A percentile compares a stretch with the other conserved stretches of the same genome.
phyloP scores from a whole-genome alignment of 37 sponge, comb jelly and placozoan species.

The Hormiphora californensis region DNA sequence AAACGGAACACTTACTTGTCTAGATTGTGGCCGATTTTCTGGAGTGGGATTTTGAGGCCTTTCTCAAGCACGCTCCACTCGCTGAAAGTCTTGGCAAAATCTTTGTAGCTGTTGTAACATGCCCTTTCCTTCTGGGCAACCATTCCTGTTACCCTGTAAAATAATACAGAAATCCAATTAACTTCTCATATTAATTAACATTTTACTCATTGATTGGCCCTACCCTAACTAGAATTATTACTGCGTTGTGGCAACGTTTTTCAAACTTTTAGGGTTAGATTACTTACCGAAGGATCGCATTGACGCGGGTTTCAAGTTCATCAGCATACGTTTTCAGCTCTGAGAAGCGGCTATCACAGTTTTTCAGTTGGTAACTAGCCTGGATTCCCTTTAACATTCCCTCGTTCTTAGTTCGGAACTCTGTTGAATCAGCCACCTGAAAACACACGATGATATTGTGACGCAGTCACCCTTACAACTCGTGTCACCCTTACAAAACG shows the following conservation, averaged over 20 bases:
- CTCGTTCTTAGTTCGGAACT: constrained; percentile 43
- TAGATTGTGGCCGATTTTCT: constrained; percentile 40
- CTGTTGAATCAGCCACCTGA: constrained; percentile 43
- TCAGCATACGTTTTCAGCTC: constrained; percentile 40
- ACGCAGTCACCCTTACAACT: too few relatives aligned
- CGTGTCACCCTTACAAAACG: too few relatives aligned
- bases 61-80: constrained; percentile 25
- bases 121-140: neutral
- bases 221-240: too few relatives aligned
- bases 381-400: neutral
- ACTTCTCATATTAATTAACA: too few relatives aligned
- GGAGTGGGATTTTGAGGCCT: neutral
- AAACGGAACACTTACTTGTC: constrained; percentile 13
- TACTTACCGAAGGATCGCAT: too few relatives aligned
- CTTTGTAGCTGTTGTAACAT: constrained; percentile 4
- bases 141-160: constrained; percentile 30
- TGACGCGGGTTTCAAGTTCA: neutral
- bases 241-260: too few relatives aligned
- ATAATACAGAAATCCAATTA: too few relatives aligned
- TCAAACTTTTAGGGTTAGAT: too few relatives aligned
- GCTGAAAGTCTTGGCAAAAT: constrained; percentile 24
- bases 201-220: too few relatives aligned
- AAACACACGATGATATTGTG: too few relatives aligned
- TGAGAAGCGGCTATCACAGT: constrained; percentile 35
- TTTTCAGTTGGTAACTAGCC: constrained; percentile 49